Evolutionary conservation across 1,140 invertebrate genomes (phyloP).

Genomic region (Tetranychus urticae): DNA sequence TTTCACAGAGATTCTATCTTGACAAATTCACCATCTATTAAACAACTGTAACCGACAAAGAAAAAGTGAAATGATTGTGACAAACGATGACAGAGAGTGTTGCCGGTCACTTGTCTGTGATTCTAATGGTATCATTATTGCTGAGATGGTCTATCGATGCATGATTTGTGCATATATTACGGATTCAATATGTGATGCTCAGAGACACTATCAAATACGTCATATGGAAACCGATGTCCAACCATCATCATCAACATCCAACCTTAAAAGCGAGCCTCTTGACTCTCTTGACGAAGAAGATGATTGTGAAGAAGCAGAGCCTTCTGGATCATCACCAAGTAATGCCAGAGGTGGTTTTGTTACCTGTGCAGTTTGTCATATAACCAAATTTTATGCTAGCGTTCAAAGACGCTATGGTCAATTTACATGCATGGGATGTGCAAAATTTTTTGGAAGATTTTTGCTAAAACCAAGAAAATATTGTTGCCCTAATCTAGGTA

Average conservation of each 20-base stretch:
- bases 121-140: constrained; percentile 10
- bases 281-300: background rate
- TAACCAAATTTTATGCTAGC: constrained; percentile 40
- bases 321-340: background rate
- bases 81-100: background rate
- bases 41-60: background rate
- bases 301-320: background rate
- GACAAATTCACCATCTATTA: background rate
- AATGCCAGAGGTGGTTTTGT: background rate
- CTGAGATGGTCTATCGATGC: constrained; percentile 11
- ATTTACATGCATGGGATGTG: constrained; percentile 9
- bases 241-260: background rate
- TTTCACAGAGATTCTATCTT: background rate
- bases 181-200: constrained; percentile 4
- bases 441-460: constrained; percentile 10
- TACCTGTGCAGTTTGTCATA: constrained; percentile 19
- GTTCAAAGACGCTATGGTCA: constrained; percentile 28
- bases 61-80: background rate
- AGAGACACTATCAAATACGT: constrained; percentile 6
- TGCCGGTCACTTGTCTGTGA: constrained; percentile 9
- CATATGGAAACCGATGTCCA: constrained; percentile 3
- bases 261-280: background rate
- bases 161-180: constrained; percentile 6
- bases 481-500: constrained; percentile 2
- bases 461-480: constrained; percentile 5